Evolutionary conservation across 2,888 invertebrate species (phyloP), one percentile per base, ranked within the genome.

Genomic region (Dioctria rufipes): DNA sequence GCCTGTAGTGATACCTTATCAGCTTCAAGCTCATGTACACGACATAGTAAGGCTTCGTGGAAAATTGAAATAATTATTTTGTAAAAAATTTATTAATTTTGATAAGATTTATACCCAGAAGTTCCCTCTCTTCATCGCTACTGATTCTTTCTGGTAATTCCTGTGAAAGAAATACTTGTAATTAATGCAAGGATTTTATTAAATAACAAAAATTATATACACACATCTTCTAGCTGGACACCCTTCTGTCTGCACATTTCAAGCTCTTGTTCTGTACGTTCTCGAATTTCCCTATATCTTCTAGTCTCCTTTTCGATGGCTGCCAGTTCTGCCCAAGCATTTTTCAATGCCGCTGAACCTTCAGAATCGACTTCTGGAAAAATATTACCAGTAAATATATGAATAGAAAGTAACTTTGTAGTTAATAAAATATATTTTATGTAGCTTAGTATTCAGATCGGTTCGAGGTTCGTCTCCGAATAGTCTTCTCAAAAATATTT

Each of bases 1-100:
- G 96, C 96, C 89, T 97, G 96, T 85, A 97, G 90, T 85, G 97
- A 97, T 89, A 96, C 93, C 90, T 97, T 98, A 88, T 97, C 96
- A 0, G 98, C 97, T 89, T 98, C 98, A 80, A 98, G 90, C 89
- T 97, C 96, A 87, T 98, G 98, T 58, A 98, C 97, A 84, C 96
- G 93, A 86, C 97, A 95, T 87, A 98, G 93, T 71, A 98, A 90
- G 39, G 95, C 94, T 81, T 96, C 4, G 81, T 81, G 78, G 97
- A 40, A 69, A 71, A 25, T 51, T 39, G 37, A 5, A 49, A 46
- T 58, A 13, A 39, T 54, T 65, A 65, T 78, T 65, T 43, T 51
- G 6, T 65, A 43, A 54, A 43, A 37, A 3, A 39, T 0, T 40
- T 11, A 11, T 66, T 66, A 11, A 11, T 25, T 4, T 63, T 43